Conservation (phyloP, 2,797 vertebrate genomes). For the Falco columbarius region DNA sequence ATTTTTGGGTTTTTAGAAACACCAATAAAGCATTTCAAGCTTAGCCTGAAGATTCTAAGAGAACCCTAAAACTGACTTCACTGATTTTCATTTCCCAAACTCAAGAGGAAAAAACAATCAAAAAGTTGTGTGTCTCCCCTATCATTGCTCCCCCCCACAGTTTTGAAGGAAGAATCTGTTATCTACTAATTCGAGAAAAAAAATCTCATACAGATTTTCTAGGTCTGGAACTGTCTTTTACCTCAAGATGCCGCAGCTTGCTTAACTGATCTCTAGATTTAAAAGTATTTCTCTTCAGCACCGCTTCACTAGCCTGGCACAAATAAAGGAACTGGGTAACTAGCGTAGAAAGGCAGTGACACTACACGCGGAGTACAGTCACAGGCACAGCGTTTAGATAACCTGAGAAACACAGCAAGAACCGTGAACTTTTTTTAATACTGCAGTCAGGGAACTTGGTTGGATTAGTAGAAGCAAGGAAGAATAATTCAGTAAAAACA, state of each 20-base stretch:
- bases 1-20: background rate
- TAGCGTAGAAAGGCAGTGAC: background rate
- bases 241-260: background rate
- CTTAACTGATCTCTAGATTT: background rate
- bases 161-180: background rate
- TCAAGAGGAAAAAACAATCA: background rate
- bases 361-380: rapidly evolving
- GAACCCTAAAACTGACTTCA: background rate
- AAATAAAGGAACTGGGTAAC: background rate
- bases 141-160: too few relatives aligned
- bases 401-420: background rate
- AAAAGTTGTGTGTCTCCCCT: background rate
- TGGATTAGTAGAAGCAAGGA: background rate
- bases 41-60: background rate
- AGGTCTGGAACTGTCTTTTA: background rate
- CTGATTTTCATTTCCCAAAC: background rate
- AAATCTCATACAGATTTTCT: background rate
- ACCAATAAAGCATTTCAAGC: background rate
- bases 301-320: background rate
- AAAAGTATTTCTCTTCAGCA: background rate
- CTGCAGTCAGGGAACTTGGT: background rate
- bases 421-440: background rate
- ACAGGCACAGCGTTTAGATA: background rate
- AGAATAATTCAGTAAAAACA: background rate
- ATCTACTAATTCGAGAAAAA: background rate